Evolutionary conservation across 2,797 vertebrate genomes (phyloP).

Genomic region (Glyptemys insculpta): DNA sequence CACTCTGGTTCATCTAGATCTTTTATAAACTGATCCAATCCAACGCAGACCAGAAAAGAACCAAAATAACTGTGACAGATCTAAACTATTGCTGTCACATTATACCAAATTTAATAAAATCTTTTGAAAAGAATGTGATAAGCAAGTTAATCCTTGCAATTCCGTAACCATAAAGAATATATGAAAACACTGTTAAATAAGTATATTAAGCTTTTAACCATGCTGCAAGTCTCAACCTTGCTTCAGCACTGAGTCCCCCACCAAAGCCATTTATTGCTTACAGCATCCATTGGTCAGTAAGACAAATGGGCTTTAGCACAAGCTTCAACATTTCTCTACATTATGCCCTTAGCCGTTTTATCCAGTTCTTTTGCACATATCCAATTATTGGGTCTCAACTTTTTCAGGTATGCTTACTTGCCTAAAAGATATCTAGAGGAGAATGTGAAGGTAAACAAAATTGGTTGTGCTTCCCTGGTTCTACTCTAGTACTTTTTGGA

Average conservation of each 20-base stretch:
- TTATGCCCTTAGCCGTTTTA: background rate
- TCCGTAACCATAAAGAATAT: background rate
- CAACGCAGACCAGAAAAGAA: conserved; percentile 28
- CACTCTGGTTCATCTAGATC: background rate
- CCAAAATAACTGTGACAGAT: background rate
- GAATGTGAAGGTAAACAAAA: background rate
- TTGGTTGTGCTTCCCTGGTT: background rate
- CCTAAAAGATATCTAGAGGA: background rate
- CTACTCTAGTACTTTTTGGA: background rate
- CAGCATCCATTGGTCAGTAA: background rate
- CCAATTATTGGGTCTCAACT: background rate
- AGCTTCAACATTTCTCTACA: background rate
- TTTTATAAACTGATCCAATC: conserved; percentile 1
- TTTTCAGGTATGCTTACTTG: background rate
- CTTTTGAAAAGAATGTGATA: conserved; percentile 9
- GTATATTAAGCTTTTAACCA: conserved; percentile 12
- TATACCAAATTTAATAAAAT: background rate
- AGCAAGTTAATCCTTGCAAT: background rate
- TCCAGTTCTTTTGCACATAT: background rate
- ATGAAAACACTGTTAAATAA: background rate
- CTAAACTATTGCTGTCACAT: no score
- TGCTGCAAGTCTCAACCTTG: background rate
- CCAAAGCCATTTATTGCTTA: background rate
- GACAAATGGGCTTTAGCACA: background rate
- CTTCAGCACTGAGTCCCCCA: background rate